These are phyloP conservation scores for Oreochromis aureus DNA, from an alignment of 2,113 vertebrate species.

Conservation along the genomic window DNA sequence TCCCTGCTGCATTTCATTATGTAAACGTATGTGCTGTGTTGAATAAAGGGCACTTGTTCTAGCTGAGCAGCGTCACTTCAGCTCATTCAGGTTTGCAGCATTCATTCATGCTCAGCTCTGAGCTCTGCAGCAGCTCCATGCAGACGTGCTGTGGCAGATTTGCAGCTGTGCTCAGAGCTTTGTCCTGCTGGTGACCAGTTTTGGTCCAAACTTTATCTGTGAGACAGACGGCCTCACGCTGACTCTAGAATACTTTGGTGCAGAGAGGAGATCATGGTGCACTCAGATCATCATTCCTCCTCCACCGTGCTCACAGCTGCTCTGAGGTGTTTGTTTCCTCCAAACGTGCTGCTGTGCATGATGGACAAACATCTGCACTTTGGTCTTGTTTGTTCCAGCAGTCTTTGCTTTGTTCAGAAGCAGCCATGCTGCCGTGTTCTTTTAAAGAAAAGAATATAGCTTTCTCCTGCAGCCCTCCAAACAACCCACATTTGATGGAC, in stretches of 20 bases:
- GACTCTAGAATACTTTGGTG: neutral
- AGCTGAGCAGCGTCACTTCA: neutral
- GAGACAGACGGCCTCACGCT: neutral
- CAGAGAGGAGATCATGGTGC: neutral
- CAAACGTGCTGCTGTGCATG: neutral
- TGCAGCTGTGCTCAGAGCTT: neutral
- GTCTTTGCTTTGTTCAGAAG: neutral
- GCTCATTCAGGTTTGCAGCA: neutral
- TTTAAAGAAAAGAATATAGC: neutral
- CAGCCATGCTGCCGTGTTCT: neutral
- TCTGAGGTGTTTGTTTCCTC: neutral
- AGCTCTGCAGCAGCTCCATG: neutral
- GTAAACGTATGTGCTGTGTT: neutral
- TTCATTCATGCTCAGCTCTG: neutral
- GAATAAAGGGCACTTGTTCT: neutral
- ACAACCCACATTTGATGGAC: neutral
- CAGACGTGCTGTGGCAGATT: neutral
- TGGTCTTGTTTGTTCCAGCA: neutral
- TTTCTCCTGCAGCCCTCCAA: neutral
- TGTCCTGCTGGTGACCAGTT: neutral
- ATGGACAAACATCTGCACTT: neutral
- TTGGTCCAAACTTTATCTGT: fast-evolving
- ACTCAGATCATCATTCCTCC: neutral
- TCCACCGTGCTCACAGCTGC: neutral
- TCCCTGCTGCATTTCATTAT: fast-evolving